phyloP scores from a whole-genome alignment of 2,113 vertebrate species.

The Odocoileus hemionus region DNA sequence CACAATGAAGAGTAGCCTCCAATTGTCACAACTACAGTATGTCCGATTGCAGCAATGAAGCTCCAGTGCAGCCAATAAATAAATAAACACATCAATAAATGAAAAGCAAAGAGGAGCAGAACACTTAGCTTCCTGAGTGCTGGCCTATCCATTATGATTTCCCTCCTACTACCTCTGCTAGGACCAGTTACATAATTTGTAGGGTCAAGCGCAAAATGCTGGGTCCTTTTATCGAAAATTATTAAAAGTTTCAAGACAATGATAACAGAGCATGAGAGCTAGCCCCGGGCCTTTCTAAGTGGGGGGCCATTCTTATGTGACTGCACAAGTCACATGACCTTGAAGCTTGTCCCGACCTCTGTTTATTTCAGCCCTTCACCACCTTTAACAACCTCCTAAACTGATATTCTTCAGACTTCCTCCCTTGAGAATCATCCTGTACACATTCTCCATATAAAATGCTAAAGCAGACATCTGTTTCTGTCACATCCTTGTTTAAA shows the following conservation, averaged over 20 bases:
- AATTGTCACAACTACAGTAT: background rate
- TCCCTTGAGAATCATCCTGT: background rate
- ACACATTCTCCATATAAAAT: background rate
- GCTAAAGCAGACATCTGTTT: background rate
- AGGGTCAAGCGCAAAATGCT: background rate
- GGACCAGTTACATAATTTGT: background rate
- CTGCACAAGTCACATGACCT: fast-evolving
- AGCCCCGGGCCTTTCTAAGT: fast-evolving
- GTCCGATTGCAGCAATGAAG: background rate
- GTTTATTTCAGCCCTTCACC: background rate
- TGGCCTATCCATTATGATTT: background rate
- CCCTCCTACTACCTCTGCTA: background rate
- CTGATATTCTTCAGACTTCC: background rate
- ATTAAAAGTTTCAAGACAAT: background rate
- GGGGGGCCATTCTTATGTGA: background rate
- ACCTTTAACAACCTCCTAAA: background rate
- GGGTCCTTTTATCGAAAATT: background rate
- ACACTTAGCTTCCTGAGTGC: too few species aligned
- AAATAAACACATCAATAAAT: background rate
- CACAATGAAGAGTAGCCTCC: background rate
- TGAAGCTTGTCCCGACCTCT: too few species aligned
- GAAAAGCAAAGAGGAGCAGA: background rate
- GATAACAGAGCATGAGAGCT: background rate
- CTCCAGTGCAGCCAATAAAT: background rate
- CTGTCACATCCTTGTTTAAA: background rate